Conservation (phyloP, 2,113 vertebrate genomes). For the Coregonus clupeaformis region DNA sequence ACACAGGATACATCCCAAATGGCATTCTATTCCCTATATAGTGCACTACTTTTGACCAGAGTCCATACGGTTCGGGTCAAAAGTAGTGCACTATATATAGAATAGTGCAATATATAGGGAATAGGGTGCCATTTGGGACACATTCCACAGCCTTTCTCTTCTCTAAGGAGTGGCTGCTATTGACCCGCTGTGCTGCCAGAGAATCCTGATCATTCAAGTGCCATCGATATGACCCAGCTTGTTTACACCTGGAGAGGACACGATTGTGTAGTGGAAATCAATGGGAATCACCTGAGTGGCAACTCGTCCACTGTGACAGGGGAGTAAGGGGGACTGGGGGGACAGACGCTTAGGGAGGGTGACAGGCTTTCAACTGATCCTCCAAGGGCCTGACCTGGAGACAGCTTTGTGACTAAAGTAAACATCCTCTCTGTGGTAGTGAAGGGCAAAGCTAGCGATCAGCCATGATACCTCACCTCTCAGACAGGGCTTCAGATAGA, state of each 20-base stretch:
- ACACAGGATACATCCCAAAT: too few species aligned
- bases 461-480: too few species aligned
- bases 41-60: too few species aligned
- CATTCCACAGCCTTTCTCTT: not conserved
- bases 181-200: conserved; percentile 39
- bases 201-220: conserved; percentile 48
- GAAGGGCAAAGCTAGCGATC: not conserved
- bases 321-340: not conserved
- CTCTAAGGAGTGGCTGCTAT: conserved; percentile 34
- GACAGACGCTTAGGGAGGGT: not conserved
- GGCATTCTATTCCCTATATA: too few species aligned
- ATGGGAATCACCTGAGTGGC: conserved; percentile 59
- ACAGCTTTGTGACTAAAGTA: not conserved
- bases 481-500: too few species aligned
- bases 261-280: conserved; percentile 40
- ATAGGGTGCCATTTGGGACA: too few species aligned
- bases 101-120: too few species aligned
- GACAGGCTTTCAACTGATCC: not conserved
- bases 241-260: conserved; percentile 58
- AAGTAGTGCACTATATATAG: too few species aligned
- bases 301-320: conserved; percentile 29
- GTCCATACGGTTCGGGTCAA: too few species aligned
- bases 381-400: not conserved
- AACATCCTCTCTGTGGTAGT: not conserved
- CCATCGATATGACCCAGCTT: conserved; percentile 50